A percentile compares a stretch with the other conserved stretches of the same genome.
Conservation (phyloP, 1,140 invertebrate genomes). For the Riptortus pedestris region DNA sequence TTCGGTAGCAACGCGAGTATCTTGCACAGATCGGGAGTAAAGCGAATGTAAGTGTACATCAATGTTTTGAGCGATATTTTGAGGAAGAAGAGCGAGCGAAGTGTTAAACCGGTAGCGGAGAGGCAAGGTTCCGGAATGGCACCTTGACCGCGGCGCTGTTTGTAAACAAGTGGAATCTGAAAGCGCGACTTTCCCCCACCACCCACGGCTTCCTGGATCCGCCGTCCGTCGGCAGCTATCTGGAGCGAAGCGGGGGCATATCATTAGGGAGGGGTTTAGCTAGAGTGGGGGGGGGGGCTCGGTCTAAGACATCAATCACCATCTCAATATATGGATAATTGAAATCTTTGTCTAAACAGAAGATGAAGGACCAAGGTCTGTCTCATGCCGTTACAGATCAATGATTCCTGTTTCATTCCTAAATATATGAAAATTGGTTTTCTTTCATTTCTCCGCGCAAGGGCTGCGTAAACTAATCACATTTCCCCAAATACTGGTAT, state of each 20-base stretch:
- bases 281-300: not conserved
- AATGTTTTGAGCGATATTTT: no score
- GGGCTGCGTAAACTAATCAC: no score
- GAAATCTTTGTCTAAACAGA: no score
- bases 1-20: not conserved
- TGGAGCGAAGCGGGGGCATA: not conserved
- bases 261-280: not conserved
- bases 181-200: not conserved
- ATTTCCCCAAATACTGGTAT: no score
- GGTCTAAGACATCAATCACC: not conserved
- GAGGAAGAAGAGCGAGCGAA: not conserved
- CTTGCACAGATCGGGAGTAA: not conserved
- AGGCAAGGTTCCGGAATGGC: not conserved
- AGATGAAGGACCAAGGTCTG: not conserved
- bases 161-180: constrained; percentile 2
- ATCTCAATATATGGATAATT: no score
- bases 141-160: not conserved
- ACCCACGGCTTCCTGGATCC: not conserved
- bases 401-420: no score
- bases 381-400: not conserved
- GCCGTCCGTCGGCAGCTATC: not conserved
- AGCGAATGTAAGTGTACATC: not conserved
- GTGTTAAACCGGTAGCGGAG: not conserved
- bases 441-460: no score
- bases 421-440: no score